Conservation (phyloP, 2,113 vertebrate genomes). For the Pangasianodon hypophthalmus region DNA sequence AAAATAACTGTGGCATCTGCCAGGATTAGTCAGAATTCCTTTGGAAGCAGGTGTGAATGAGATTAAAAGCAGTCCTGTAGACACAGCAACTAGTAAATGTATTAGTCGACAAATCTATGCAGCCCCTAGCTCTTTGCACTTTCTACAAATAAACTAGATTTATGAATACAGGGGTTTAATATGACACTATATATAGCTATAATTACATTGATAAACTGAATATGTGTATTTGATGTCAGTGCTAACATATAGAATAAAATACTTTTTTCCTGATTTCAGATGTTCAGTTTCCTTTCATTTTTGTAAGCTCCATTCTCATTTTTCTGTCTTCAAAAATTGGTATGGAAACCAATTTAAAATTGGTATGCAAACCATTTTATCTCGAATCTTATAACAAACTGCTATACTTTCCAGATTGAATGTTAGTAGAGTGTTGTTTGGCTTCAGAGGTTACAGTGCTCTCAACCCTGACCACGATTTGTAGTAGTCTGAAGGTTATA, state of each 20-base stretch:
- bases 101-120: neutral
- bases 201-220: neutral
- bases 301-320: neutral
- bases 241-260: neutral
- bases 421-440: conserved; percentile 26
- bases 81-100: neutral
- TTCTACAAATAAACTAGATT: neutral
- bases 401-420: conserved; percentile 25
- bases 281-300: neutral
- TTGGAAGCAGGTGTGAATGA: neutral
- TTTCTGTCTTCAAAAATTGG: neutral
- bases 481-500: conserved; percentile 45
- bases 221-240: neutral
- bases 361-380: neutral
- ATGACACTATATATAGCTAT: neutral
- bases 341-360: neutral
- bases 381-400: neutral
- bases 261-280: neutral
- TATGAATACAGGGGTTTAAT: neutral
- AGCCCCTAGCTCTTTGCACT: neutral
- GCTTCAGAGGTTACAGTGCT: conserved; percentile 39
- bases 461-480: conserved; percentile 50
- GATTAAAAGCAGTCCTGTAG: neutral
- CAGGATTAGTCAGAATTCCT: neutral
- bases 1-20: neutral